phyloP scores from a whole-genome alignment of 2,888 invertebrate species.

The Mechanitis mazaeus region DNA sequence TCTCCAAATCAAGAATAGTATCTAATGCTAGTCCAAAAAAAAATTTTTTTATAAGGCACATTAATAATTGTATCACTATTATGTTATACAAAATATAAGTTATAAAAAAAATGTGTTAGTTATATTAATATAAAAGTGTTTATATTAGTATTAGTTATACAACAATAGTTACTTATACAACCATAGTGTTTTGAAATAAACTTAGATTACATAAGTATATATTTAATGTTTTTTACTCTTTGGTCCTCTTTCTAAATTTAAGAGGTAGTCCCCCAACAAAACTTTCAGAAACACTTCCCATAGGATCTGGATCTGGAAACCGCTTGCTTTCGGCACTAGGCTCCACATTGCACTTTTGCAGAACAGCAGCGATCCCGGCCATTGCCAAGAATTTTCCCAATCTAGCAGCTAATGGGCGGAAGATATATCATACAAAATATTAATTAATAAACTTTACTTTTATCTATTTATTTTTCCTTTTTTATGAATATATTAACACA shows the following conservation, averaged over 20 bases:
- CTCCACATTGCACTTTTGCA: constrained; percentile 33
- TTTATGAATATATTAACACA: too few species aligned
- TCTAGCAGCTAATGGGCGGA: constrained; percentile 50
- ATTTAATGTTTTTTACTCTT: not conserved
- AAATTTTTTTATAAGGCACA: too few species aligned
- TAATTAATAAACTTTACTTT: too few species aligned
- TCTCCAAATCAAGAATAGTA: too few species aligned
- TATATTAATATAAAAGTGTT: too few species aligned
- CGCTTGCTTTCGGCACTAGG: constrained; percentile 22
- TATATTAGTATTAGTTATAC: too few species aligned
- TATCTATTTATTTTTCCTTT: too few species aligned
- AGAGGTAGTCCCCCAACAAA: constrained; percentile 30
- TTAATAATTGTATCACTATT: not conserved
- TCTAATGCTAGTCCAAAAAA: too few species aligned
- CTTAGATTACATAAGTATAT: not conserved
- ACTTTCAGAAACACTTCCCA: constrained; percentile 27
- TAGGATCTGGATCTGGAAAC: constrained; percentile 26
- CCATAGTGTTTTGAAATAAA: too few species aligned
- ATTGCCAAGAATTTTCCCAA: constrained; percentile 63
- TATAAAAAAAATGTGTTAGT: not conserved
- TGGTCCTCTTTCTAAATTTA: constrained; percentile 23
- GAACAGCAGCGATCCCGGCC: constrained; percentile 51
- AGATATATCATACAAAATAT: constrained; percentile 4
- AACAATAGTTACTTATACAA: not conserved
- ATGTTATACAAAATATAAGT: not conserved